Base-by-base conservation (phyloP, 2,113 vertebrate genomes). In the Hypomesus transpacificus region DNA sequence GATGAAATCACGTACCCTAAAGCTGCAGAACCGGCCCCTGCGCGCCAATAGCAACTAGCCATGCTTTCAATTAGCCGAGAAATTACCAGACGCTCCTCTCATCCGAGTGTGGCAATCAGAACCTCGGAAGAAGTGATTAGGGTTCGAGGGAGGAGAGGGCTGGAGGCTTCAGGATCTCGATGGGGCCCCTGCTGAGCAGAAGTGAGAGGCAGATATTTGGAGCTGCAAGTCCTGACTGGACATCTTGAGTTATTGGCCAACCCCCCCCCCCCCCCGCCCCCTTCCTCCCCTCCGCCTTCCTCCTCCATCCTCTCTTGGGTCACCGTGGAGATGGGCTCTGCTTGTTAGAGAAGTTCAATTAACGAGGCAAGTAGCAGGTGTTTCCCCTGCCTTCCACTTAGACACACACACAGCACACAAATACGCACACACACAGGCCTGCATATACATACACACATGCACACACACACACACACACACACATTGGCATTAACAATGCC, bases 31-130 rank as follows among this genome's bases (percentile, higher is more conserved):
- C 39, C 46, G 20, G 5, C 74, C 60, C 66, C 52, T 0, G n/a
- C 71, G 72, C 20, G 46, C 73, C 46, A 77, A 72, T 52, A 51
- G 76, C 75, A 73, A 68, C 63, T 82, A 83, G 87, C 76, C 80
- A 73, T 68, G 21, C 63, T 80, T 85, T 89, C 81, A 86, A 87
- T 88, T 87, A 87, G 72, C 34, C 70, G 71, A 68, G 70, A 61
- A 69, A 0, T 2, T 26, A 39, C 58, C 76, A 78, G 81, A 70
- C 69, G 0, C 8, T 16, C 24, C 20, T 60, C 70, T 77, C 75
- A 71, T 82, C 76, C 75, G 77, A 76, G 65, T 61, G 51, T 51
- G 62, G 51, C 82, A 83, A 89, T 87, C 83, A 84, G 86, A 87
- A 84, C 59, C 75, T 73, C 59, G 73, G 80, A 76, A 63, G 8